Evolutionary conservation across 2,888 invertebrate species (phyloP).

Genomic region (Erebia epiphron): DNA sequence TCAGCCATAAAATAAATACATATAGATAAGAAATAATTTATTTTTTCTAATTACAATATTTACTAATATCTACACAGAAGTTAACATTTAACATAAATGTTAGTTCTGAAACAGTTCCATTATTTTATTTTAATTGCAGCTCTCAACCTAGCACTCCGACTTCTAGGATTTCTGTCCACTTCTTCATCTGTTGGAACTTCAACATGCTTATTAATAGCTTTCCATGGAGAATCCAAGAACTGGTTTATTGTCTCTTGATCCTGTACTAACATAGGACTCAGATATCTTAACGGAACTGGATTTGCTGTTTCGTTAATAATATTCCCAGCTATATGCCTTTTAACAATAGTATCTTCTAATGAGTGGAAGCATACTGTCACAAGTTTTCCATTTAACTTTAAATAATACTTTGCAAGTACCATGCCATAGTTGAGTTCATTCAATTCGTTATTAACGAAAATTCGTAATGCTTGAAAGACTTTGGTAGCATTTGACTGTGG

Average conservation of each 20-base stretch:
- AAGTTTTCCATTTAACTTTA: conserved; percentile 90
- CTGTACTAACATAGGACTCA: conserved; percentile 84
- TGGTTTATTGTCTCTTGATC: conserved; percentile 83
- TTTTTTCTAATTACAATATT: neutral
- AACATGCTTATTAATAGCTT: conserved; percentile 91
- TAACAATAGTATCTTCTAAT: conserved; percentile 96
- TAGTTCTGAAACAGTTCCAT: neutral
- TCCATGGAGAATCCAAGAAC: conserved; percentile 88
- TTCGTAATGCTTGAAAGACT: conserved; percentile 95
- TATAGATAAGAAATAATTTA: neutral
- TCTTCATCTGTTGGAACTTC: conserved; percentile 88
- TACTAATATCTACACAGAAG: neutral
- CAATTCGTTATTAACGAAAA: conserved; percentile 97
- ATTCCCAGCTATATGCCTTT: conserved; percentile 92
- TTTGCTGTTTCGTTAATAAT: conserved; percentile 88
- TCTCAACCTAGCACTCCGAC: conserved; percentile 94
- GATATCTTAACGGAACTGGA: conserved; percentile 87
- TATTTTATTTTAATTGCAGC: conserved; percentile 89
- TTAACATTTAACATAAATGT: neutral
- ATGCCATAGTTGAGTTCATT: conserved; percentile 97
- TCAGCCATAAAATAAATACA: too few relatives aligned
- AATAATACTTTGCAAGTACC: conserved; percentile 87
- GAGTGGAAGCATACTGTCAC: conserved; percentile 96
- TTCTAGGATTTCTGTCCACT: conserved; percentile 90
- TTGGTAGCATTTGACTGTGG: conserved; percentile 93